Percentiles rank a stretch among this genome's conserved stretches.
phyloP scores from a whole-genome alignment of 2,113 vertebrate species.

The Mormyrus lacerda region DNA sequence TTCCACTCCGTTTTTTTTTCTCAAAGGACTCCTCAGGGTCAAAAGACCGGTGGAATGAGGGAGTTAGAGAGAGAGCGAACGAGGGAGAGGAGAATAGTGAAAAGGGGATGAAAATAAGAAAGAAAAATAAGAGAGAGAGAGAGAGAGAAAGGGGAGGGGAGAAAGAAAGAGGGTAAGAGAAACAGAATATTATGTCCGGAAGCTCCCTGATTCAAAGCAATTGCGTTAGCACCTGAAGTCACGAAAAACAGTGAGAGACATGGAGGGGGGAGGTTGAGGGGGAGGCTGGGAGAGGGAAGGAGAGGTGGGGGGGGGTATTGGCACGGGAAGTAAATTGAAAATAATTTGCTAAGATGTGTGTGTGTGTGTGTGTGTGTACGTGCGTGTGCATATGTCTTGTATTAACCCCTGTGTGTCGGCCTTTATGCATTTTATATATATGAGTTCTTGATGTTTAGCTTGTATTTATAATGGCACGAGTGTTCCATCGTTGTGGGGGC shows the following conservation, averaged over 20 bases:
- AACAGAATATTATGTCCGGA: constrained; percentile 50
- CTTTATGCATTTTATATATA: constrained; percentile 39
- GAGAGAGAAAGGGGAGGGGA: constrained; percentile 20
- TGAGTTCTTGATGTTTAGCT: constrained; percentile 31
- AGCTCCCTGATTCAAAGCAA: constrained; percentile 54
- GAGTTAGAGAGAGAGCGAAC: constrained; percentile 27
- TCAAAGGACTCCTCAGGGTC: constrained; percentile 53
- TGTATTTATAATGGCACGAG: constrained; percentile 56
- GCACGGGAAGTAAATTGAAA: constrained; percentile 60
- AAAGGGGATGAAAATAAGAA: constrained; percentile 26
- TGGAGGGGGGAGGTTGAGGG: constrained; percentile 31
- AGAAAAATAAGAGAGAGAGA: constrained; percentile 30
- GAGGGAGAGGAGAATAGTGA: constrained; percentile 19
- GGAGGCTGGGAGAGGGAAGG: constrained; percentile 39
- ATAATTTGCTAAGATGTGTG: constrained; percentile 47
- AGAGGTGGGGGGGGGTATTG: constrained; percentile 42
- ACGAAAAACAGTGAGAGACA: constrained; percentile 42
- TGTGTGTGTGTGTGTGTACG: constrained; percentile 41
- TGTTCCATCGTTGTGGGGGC: constrained; percentile 47
- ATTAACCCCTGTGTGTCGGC: constrained; percentile 56
- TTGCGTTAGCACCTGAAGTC: constrained; percentile 53
- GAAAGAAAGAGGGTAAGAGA: constrained; percentile 29
- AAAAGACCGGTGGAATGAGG: constrained; percentile 44
- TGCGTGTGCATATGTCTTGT: constrained; percentile 37
- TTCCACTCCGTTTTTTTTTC: constrained; percentile 12